Evolutionary conservation across 2,797 vertebrate species (phyloP), one percentile per base, ranked within the genome.

Genomic region (Hippocampus kuda): DNA sequence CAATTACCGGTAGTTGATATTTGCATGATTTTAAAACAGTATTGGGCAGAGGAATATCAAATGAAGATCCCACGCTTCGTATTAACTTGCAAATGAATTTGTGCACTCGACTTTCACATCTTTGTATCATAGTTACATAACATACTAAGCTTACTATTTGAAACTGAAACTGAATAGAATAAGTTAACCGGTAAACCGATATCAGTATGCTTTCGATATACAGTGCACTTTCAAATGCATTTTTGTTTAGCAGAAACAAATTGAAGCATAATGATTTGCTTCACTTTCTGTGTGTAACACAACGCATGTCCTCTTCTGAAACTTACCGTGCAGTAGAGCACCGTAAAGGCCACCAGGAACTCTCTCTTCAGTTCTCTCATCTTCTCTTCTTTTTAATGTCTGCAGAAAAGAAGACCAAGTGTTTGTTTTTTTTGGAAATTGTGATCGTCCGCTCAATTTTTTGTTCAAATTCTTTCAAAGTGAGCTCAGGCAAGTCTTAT

Each of bases 291-390:
- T 26, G 24, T 57, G 12, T 15, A 24, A 11, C 3, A 26, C 9
- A 26, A 26, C 13, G 24, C 13, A 24, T 13, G n/a, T 57, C 24
- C n/a, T 57, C 54, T 15, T 27, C 27, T 57, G 56, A 4, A 44
- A 72, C 85, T 81, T 70, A 87, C 87, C 22, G 66, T 53, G 64
- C 27, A 64, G 64, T 0, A 75, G 66, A 83, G 59, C 68, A 65
- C 53, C 10, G 63, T 65, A 65, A 77, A 74, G 61, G 81, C 0
- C 3, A 83, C 2, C 26, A 84, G 24, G 65, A 75, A 30, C 27
- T 74, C 3, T 16, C 41, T 74, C 67, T 38, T 26, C 34, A 38
- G 66, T 18, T 42, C 1, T 42, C 56, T 75, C 88, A 89, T 88
- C 64, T n/a, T 71, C 10, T 70, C 20, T 2, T 61, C 51, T 59